phyloP scores from a whole-genome alignment of 2,888 invertebrate genomes.

The Eledone cirrhosa region DNA sequence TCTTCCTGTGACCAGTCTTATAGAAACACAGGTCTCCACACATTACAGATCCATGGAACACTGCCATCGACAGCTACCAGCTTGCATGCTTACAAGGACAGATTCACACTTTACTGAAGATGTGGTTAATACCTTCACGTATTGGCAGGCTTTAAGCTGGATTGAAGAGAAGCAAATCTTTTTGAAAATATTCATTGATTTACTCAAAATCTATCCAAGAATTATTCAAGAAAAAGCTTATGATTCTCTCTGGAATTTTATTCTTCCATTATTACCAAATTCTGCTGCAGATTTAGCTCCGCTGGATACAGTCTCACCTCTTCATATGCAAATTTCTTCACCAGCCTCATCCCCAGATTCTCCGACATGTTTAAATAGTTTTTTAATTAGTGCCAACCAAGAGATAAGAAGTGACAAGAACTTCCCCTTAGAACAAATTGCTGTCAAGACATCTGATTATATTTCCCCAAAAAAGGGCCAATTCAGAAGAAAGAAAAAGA shows the following conservation, averaged over 20 bases:
- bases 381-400: background rate
- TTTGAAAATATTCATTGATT: background rate
- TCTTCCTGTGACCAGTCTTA: too few species aligned
- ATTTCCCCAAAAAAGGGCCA: background rate
- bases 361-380: background rate
- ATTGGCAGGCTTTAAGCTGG: slow-evolving; percentile 4
- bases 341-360: background rate
- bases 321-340: background rate
- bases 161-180: background rate
- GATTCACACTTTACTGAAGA: background rate
- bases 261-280: slow-evolving; percentile 2
- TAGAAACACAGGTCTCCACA: too few species aligned
- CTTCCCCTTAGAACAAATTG: too few species aligned
- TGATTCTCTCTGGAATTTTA: slow-evolving; percentile 13
- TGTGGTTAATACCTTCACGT: background rate
- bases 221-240: slow-evolving; percentile 16
- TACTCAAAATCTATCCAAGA: slow-evolving; percentile 7
- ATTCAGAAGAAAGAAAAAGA: background rate
- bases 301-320: background rate
- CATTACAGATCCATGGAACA: background rate
- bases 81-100: background rate
- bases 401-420: background rate
- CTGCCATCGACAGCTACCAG: slow-evolving; percentile 12
- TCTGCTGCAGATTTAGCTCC: background rate
- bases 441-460: too few species aligned